Evolutionary conservation across 2,113 vertebrate genomes (phyloP).

Genomic region (Acanthochromis polyacanthus): DNA sequence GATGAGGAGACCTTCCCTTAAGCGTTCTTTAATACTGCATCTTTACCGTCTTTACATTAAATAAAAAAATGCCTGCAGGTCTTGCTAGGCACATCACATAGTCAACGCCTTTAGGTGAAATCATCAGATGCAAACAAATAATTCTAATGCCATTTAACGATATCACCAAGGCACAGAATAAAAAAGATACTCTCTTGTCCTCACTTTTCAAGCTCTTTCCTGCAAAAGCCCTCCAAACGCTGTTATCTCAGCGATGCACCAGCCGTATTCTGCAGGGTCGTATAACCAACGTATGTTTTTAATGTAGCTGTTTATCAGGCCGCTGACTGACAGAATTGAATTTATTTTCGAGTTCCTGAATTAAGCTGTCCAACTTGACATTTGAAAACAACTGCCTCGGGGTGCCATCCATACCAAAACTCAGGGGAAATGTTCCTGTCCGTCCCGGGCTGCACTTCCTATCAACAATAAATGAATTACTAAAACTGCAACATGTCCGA

Average conservation of each 20-base stretch:
- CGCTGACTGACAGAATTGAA: slow-evolving; percentile 19
- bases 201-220: background rate
- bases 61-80: slow-evolving; percentile 9
- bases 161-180: background rate
- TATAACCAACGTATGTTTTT: background rate
- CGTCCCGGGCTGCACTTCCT: slow-evolving; percentile 9
- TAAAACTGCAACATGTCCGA: slow-evolving; percentile 19
- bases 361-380: slow-evolving; percentile 12
- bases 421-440: slow-evolving; percentile 9
- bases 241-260: background rate
- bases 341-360: slow-evolving; percentile 31
- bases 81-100: background rate
- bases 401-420: slow-evolving; percentile 13
- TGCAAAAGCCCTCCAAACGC: background rate
- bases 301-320: slow-evolving; percentile 11
- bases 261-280: background rate
- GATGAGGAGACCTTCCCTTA: background rate
- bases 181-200: background rate
- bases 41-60: slow-evolving; percentile 2
- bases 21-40: background rate
- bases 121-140: background rate
- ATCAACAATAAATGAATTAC: slow-evolving; percentile 16
- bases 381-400: slow-evolving; percentile 34
- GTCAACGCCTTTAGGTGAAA: slow-evolving; percentile 1
- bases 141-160: background rate